Evolutionary conservation across 1,140 invertebrate species (phyloP), one percentile per base, ranked within the genome.

Genomic region (Protaetia brevitarsis): DNA sequence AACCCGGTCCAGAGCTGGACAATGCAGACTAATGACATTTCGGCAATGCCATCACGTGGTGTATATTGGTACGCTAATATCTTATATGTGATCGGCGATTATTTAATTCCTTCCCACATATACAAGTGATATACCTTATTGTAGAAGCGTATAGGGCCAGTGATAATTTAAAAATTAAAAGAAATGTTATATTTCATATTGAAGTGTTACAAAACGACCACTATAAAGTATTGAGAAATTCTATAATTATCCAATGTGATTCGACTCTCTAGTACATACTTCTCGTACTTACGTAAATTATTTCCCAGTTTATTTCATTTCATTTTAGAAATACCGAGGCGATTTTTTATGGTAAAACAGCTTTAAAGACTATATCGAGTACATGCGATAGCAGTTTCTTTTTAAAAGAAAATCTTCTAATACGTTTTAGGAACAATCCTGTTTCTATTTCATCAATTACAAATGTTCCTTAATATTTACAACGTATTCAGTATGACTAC

Each of bases 41-140:
- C 58, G 68, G 68, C 57, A 21, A 58, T 36, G 28, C 59, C 23
- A 13, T 16, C 45, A 1, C 37, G 11, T 10, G 94, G 94, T 13
- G 84, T 96, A 2, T 92, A 95, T 74, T 94, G 92, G 90, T 96
- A 96, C 79, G 91, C 93, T 7, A 86, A 85, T 58, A 79, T 89
- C 8, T 81, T 97, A 6, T 95, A 93, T 75, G 78, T 82, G 23
- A 69, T 93, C 10, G 88, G 89, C 4, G 82, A 86, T 31, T 86
- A 84, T 69, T 77, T 93, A 3, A 74, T 94, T 28, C 91, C 92
- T 11, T 65, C 56, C 29, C 67, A 30, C 8, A 63, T 66, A 16
- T 62, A 62, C 31, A 31, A 62, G 60, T 62, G 60, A 62, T 51
- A 51, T 23, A 2, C 34, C 2, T 10, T 26, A 51, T 8, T 8